These are phyloP conservation scores for Leucozona laternaria DNA, from an alignment of 2,888 invertebrate species.

Conservation along the genomic window DNA sequence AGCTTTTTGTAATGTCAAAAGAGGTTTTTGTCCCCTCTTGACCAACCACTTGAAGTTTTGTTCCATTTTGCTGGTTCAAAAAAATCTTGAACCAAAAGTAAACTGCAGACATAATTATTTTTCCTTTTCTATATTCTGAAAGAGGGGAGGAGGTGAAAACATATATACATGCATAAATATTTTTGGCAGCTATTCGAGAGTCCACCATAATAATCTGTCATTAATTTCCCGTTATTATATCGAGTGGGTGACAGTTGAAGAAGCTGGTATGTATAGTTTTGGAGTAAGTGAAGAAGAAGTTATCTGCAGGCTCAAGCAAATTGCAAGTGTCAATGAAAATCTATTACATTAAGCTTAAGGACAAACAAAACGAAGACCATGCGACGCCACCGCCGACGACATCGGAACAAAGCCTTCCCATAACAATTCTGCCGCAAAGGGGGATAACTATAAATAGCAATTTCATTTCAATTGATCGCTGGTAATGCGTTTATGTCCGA, in stretches of 20 bases:
- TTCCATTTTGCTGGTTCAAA: slow-evolving; percentile 49
- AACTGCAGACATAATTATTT: slow-evolving; percentile 71
- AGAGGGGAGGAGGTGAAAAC: neutral
- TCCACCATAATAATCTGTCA: slow-evolving; percentile 68
- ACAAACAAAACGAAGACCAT: slow-evolving; percentile 41
- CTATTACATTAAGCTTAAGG: slow-evolving; percentile 46
- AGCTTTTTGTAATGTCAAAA: slow-evolving; percentile 34
- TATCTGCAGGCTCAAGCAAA: slow-evolving; percentile 68
- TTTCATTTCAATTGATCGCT: slow-evolving; percentile 75
- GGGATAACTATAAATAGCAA: slow-evolving; percentile 73
- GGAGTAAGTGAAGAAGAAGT: slow-evolving; percentile 57
- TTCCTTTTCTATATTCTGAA: neutral
- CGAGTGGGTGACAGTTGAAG: slow-evolving; percentile 37
- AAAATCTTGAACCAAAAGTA: slow-evolving; percentile 62
- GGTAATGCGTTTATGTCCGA: slow-evolving; percentile 75
- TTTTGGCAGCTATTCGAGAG: slow-evolving; percentile 55
- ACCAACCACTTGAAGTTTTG: slow-evolving; percentile 66
- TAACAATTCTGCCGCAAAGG: slow-evolving; percentile 39
- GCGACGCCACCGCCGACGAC: slow-evolving; percentile 13
- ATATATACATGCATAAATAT: too few relatives aligned
- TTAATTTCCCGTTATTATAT: slow-evolving; percentile 70
- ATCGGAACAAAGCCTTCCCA: slow-evolving; percentile 24
- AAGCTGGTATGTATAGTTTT: slow-evolving; percentile 13
- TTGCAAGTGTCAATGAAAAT: slow-evolving; percentile 67
- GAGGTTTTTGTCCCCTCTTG: slow-evolving; percentile 54